Evolutionary conservation across 2,888 invertebrate species (phyloP), one percentile per base, ranked within the genome.

Genomic region (Drosophila greeni): DNA sequence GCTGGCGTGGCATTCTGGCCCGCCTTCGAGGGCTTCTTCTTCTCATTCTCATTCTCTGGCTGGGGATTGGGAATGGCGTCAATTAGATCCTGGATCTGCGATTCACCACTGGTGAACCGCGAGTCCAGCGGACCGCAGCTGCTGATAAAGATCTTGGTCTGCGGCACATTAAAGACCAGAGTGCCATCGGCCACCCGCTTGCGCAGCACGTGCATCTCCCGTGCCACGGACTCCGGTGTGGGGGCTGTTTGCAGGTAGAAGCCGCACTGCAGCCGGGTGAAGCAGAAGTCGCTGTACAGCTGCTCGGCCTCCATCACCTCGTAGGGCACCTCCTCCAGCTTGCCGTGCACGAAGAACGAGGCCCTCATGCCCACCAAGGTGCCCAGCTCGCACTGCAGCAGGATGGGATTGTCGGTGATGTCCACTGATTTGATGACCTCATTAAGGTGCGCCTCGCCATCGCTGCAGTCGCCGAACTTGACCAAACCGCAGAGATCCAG

Each of bases 361-460:
- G 94, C 91, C 82, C 91, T 91, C 76, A 94, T 88, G 14, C 91
- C 91, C 20, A 89, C 88, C n/a, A 91, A 88, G 72, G 91, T 91
- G 16, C 91, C 90, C 67, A 91, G 87, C 20, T 90, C 90, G 75
- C 91, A 90, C 60, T 90, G 90, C 40, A 95, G 88, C 53, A 94
- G 90, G 60, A 95, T 90, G 4, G 95, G 95, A 89, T 94, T 95
- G 84, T 95, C 95, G 52, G 95, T 95, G 78, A 95, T 93, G 86
- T 94, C 93, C 60, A 95, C 92, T 88, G 94, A 92, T 87, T 92
- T 91, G 39, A 92, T 86, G 75, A 91, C 91, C 86, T 92, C 92
- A 84, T 91, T 92, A 26, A 92, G 89, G 80, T 92, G 91, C 5
- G 91, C 91, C 75, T 92, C 91, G 43, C 91, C 90, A 71, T 91